Evolutionary conservation across 2,113 vertebrate genomes (phyloP).

Genomic region (Bufo bufo): DNA sequence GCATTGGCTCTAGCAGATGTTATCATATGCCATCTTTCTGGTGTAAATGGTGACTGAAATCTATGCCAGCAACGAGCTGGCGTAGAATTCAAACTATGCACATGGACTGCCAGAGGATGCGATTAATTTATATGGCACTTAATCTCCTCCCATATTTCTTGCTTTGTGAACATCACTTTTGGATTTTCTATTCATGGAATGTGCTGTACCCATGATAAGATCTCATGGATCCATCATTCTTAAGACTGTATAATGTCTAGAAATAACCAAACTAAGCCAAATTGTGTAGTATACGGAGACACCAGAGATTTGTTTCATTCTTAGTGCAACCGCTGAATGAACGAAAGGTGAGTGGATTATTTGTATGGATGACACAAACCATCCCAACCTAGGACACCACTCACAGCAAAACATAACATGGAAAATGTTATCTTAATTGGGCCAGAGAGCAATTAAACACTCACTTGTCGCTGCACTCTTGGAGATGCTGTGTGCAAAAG

Average conservation of each 20-base stretch:
- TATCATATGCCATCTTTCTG: too few relatives aligned
- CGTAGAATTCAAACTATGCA: too few relatives aligned
- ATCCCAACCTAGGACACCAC: background rate
- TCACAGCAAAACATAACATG: background rate
- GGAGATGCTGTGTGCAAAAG: slow-evolving; percentile 96
- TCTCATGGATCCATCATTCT: too few relatives aligned
- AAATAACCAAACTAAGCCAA: background rate
- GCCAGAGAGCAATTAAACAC: slow-evolving; percentile 16
- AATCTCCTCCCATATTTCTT: too few relatives aligned
- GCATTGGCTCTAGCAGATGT: too few relatives aligned
- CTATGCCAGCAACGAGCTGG: too few relatives aligned
- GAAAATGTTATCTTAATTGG: background rate
- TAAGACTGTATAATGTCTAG: background rate
- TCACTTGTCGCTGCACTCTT: slow-evolving; percentile 95
- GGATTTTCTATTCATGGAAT: too few relatives aligned
- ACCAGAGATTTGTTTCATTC: background rate
- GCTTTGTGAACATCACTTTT: too few relatives aligned
- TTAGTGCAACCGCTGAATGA: background rate
- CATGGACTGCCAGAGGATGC: too few relatives aligned
- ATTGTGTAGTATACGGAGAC: too few relatives aligned
- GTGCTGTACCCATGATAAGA: background rate
- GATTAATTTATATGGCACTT: too few relatives aligned
- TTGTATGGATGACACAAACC: background rate
- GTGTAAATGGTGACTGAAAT: too few relatives aligned
- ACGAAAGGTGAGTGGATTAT: background rate